A percentile compares a stretch with the other conserved stretches of the same genome.
Evolutionary conservation across 2,888 invertebrate species (phyloP).

Genomic region (Mythimna ferrago): DNA sequence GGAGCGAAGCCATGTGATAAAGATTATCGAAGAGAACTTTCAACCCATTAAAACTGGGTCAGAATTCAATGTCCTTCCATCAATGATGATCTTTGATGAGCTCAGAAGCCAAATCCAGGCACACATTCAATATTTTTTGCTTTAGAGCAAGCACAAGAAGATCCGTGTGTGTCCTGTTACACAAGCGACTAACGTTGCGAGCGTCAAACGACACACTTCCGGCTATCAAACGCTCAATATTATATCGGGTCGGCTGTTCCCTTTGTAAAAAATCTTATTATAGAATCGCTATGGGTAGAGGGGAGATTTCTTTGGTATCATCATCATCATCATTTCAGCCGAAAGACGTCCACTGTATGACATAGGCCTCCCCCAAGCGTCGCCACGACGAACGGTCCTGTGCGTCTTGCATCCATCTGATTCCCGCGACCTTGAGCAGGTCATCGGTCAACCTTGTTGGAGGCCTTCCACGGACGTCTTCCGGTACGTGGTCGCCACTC

Average conservation of each 20-base stretch:
- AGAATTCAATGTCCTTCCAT: constrained; percentile 11
- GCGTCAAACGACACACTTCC: constrained; percentile 35
- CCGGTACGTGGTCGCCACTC: too few species aligned
- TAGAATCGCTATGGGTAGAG: constrained; percentile 23
- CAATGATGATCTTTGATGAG: constrained; percentile 13
- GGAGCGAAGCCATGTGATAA: too few species aligned
- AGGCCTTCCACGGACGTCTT: too few species aligned
- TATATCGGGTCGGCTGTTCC: constrained; percentile 15
- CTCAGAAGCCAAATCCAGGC: not conserved
- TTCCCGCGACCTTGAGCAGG: too few species aligned
- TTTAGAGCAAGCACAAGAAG: constrained; percentile 14
- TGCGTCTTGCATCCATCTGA: too few species aligned
- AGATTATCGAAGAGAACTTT: not conserved
- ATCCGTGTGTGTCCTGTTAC: constrained; percentile 25
- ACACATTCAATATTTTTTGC: constrained; percentile 14
- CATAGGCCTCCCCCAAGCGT: too few species aligned
- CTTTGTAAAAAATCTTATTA: constrained; percentile 9
- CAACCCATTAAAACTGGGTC: not conserved
- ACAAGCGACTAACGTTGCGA: constrained; percentile 1
- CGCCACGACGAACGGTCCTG: too few species aligned
- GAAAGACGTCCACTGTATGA: too few species aligned
- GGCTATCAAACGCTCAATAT: constrained; percentile 36
- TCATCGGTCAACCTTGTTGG: too few species aligned
- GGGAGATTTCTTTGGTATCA: not conserved
- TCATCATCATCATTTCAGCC: too few species aligned